Conservation (phyloP, 2,797 vertebrate species). For the Simalia tracyae region DNA sequence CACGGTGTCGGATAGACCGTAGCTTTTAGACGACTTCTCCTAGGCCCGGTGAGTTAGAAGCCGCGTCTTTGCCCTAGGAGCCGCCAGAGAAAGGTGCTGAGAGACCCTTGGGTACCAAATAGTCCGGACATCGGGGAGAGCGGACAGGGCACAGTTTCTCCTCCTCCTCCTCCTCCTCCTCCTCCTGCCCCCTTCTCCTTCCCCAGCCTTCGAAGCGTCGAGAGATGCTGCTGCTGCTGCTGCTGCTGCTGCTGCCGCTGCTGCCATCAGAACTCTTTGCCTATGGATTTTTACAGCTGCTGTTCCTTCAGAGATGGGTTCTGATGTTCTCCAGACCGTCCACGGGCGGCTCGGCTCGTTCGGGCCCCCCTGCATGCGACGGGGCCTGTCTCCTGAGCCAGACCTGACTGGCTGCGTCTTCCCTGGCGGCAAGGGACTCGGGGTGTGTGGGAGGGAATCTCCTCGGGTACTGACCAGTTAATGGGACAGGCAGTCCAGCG, state of each 20-base stretch:
- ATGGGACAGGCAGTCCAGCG: conserved; percentile 14
- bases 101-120: neutral
- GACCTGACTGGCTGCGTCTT: conserved; percentile 9
- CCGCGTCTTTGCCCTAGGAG: neutral
- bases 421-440: conserved; percentile 41
- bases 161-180: neutral
- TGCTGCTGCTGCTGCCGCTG: neutral
- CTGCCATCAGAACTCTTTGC: neutral
- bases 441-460: conserved; percentile 31
- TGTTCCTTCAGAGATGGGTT: neutral
- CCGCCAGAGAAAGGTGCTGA: no score
- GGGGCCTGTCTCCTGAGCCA: conserved; percentile 29
- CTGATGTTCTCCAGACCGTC: neutral
- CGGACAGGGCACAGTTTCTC: neutral
- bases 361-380: conserved; percentile 40
- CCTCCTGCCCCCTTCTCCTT: neutral
- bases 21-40: conserved; percentile 64
- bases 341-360: neutral
- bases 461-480: neutral
- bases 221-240: neutral
- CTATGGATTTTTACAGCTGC: neutral
- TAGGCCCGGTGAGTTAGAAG: conserved; percentile 43
- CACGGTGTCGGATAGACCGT: conserved; percentile 41
- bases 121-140: neutral
- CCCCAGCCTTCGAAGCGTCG: neutral